Evolutionary conservation across 2,888 invertebrate genomes (phyloP).

Genomic region (Harpagoxenus sublaevis): DNA sequence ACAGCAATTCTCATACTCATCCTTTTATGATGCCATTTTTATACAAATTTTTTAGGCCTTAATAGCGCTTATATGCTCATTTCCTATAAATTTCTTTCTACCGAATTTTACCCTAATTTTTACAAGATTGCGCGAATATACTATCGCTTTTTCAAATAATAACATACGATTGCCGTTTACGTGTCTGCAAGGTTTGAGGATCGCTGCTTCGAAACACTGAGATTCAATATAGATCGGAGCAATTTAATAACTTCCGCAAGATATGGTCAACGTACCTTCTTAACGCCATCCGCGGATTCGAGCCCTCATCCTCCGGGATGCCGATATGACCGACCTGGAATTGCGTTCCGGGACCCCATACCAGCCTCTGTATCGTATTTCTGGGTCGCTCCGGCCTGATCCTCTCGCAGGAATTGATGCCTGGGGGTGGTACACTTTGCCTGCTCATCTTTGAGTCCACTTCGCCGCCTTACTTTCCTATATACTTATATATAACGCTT

Average conservation of each 20-base stretch:
- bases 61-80: not conserved
- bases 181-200: not conserved
- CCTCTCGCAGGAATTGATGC: constrained; percentile 83
- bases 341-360: constrained; percentile 82
- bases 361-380: constrained; percentile 82
- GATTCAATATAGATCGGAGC: not conserved
- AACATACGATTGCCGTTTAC: not conserved
- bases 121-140: not conserved
- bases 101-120: not conserved
- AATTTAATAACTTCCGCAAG: constrained; percentile 1
- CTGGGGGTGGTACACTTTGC: constrained; percentile 65
- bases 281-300: constrained; percentile 82
- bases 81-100: not conserved
- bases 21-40: not conserved
- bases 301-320: constrained; percentile 79
- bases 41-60: not conserved
- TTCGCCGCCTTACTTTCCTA: constrained; percentile 38
- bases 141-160: not conserved
- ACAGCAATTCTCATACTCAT: not conserved
- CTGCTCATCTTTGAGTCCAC: constrained; percentile 76
- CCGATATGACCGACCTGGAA: constrained; percentile 78
- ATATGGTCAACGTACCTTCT: constrained; percentile 76
- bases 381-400: constrained; percentile 83
- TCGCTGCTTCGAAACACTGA: not conserved
- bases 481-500: not conserved